Evolutionary conservation across 2,113 vertebrate genomes (phyloP), one percentile per base, ranked within the genome.

Genomic region (Oreochromis spilurus): DNA sequence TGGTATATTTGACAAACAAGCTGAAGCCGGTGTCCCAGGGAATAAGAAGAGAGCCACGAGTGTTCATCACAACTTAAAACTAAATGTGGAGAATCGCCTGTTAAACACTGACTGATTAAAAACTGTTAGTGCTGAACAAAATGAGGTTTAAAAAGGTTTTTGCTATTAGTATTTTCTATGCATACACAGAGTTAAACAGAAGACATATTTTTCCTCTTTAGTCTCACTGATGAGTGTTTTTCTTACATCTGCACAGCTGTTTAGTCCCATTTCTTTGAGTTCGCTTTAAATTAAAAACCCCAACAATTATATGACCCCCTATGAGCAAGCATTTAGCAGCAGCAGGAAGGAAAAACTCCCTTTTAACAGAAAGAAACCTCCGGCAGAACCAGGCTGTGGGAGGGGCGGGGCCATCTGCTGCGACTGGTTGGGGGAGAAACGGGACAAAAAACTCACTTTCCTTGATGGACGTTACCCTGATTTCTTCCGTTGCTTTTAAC

Each of bases 301-400:
- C 38, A 40, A 40, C 38, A 40, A 40, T 40, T 40, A 11, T 11
- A 11, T 40, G 4, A 40, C 12, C 55, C 8, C 36, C 7, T 36
- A 36, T 36, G 36, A 9, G 36, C 7, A 36, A 36, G 36, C 36
- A 57, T 29, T 57, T 57, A 29, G 55, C 24, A 57, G 16, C 13
- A 57, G 24, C 55, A 29, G 13, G 54, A 57, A 57, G 21, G 21
- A 57, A 26, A 55, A 57, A 57, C 54, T 57, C 21, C 4, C 6
- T 26, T 0, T 55, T 55, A 55, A 55, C 54, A 55, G 54, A 21
- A 4, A 55, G 11, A 55, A 55, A 55, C 21, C 54, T 55, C 0
- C 6, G 0, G 54, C 54, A 26, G 6, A 26, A 24, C 11, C 53
- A 55, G 6, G 21, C n/a, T 55, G 0, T 7, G 21, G 53, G 0